A percentile compares a stretch with the other conserved stretches of the same genome.
These are phyloP conservation scores for Tetramorium parvispinum DNA, from an alignment of 1,140 invertebrate genomes.

Conservation along the genomic window DNA sequence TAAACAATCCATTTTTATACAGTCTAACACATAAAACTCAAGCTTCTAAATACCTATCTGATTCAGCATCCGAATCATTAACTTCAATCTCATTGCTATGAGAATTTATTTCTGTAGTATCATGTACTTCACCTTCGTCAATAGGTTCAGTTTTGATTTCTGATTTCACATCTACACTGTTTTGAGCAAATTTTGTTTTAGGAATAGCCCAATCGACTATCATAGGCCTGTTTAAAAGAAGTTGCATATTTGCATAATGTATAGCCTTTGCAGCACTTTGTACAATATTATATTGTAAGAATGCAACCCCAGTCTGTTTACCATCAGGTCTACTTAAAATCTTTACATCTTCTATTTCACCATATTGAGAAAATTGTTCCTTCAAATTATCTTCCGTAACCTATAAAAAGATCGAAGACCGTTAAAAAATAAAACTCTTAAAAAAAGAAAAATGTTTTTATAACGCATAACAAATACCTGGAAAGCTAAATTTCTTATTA, in stretches of 20 bases:
- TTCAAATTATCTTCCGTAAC: slow-evolving; percentile 87
- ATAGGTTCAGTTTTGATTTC: slow-evolving; percentile 53
- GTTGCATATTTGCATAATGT: slow-evolving; percentile 82
- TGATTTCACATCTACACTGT: slow-evolving; percentile 47
- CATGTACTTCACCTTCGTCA: background rate
- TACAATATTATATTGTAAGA: slow-evolving; percentile 89
- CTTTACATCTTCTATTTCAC: slow-evolving; percentile 88
- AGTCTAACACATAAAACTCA: background rate
- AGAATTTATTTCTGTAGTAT: slow-evolving; percentile 19
- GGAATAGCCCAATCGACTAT: slow-evolving; percentile 96
- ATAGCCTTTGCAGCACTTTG: slow-evolving; percentile 88
- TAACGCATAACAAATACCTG: slow-evolving; percentile 80
- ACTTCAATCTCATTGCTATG: slow-evolving; percentile 29
- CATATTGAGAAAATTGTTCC: slow-evolving; percentile 88
- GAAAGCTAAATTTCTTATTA: slow-evolving; percentile 93
- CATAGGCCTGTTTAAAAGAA: slow-evolving; percentile 89
- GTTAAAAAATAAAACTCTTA: background rate
- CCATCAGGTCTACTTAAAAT: slow-evolving; percentile 89
- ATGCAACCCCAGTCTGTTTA: slow-evolving; percentile 89
- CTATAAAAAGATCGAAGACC: slow-evolving; percentile 78
- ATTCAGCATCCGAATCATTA: slow-evolving; percentile 67
- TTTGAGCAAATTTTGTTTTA: slow-evolving; percentile 88
- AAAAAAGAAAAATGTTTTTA: background rate
- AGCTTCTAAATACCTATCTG: slow-evolving; percentile 18
- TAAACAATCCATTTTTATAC: background rate